A percentile compares a stretch with the other conserved stretches of the same genome.
Conservation (phyloP, 92 coral and sea anemone genomes). For the Desmophyllum pertusum region DNA sequence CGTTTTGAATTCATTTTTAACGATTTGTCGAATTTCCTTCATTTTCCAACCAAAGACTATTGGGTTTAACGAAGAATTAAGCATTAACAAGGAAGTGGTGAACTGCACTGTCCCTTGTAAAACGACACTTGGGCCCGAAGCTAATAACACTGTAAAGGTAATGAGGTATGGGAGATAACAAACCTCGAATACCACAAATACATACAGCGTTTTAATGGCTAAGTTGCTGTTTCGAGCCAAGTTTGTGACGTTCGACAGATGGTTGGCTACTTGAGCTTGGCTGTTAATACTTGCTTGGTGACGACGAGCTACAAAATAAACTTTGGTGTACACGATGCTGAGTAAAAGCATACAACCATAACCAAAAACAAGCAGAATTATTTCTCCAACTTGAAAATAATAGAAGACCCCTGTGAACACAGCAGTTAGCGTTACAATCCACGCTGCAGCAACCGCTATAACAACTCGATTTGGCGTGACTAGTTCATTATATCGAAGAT, state of each 20-base stretch:
- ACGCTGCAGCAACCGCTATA: background rate
- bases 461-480: constrained; percentile 25
- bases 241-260: background rate
- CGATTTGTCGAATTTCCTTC: constrained; percentile 28
- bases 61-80: constrained; percentile 33
- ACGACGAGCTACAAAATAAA: constrained; percentile 29
- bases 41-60: constrained; percentile 31
- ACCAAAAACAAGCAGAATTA: background rate
- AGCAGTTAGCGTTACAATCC: background rate
- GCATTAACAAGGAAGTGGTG: constrained; percentile 6
- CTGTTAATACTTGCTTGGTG: constrained; percentile 23
- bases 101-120: constrained; percentile 16
- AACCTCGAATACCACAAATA: constrained; percentile 7
- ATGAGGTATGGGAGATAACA: constrained; percentile 8
- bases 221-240: constrained; percentile 24
- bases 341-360: constrained; percentile 2
- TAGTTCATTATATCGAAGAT: constrained; percentile 20
- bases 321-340: constrained; percentile 10
- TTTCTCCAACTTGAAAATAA: constrained; percentile 15
- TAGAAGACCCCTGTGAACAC: background rate
- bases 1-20: constrained; percentile 7
- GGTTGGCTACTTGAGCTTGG: constrained; percentile 11
- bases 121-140: background rate
- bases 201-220: constrained; percentile 30
- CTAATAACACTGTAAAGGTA: constrained; percentile 10